Conservation (phyloP, 2,113 vertebrate genomes). For the Taxidea taxus region DNA sequence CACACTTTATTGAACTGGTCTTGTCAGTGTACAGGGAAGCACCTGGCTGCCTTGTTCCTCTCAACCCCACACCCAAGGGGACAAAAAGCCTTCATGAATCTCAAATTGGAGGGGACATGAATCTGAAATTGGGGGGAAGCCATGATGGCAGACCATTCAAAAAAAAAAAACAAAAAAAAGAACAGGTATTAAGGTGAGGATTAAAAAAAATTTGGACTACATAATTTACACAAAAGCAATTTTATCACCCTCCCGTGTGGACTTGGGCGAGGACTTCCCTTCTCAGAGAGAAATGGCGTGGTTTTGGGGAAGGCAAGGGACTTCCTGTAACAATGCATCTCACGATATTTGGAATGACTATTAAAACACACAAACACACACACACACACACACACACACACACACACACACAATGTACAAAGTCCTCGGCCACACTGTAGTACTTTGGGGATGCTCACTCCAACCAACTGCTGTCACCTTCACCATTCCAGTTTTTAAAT, state of each 20-base stretch:
- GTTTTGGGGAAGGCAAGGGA: slow-evolving; percentile 96
- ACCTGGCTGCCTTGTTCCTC: slow-evolving; percentile 86
- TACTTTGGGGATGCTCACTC: slow-evolving; percentile 91
- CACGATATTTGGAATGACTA: slow-evolving; percentile 96
- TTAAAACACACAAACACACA: too few relatives aligned
- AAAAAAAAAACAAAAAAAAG: slow-evolving; percentile 82
- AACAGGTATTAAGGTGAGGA: slow-evolving; percentile 97
- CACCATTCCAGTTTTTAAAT: slow-evolving; percentile 99
- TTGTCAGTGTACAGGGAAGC: slow-evolving; percentile 98
- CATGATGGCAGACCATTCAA: slow-evolving; percentile 54
- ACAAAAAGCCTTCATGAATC: slow-evolving; percentile 87
- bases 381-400: too few relatives aligned
- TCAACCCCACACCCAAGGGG: slow-evolving; percentile 78
- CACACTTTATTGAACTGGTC: slow-evolving; percentile 96
- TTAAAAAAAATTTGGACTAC: slow-evolving; percentile 96
- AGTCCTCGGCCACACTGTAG: slow-evolving; percentile 93
- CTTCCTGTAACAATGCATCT: slow-evolving; percentile 94
- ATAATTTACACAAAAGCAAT: slow-evolving; percentile 98
- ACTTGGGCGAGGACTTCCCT: slow-evolving; percentile 71
- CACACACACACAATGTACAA: slow-evolving; percentile 88
- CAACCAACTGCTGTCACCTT: slow-evolving; percentile 92
- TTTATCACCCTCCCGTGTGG: slow-evolving; percentile 81
- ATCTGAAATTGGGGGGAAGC: too few relatives aligned
- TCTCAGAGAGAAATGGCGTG: slow-evolving; percentile 83
- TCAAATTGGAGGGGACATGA: slow-evolving; percentile 81